Evolutionary conservation across 2,797 vertebrate genomes (phyloP).

Genomic region (Peromyscus nudipes): DNA sequence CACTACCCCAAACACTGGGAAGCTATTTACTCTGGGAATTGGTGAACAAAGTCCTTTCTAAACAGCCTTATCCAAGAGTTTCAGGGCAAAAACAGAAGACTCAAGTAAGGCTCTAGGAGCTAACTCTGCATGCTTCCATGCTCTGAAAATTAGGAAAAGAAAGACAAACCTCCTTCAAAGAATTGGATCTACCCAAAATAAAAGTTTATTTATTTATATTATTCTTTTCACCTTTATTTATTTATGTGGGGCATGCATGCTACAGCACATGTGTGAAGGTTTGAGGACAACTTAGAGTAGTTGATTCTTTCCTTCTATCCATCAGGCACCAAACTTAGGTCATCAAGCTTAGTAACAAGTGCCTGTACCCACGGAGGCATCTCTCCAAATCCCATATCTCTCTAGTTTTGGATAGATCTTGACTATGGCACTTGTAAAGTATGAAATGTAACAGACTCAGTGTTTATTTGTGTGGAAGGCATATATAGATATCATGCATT

Average conservation of each 20-base stretch:
- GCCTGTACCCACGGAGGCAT: background rate
- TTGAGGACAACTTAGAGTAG: background rate
- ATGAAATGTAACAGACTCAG: background rate
- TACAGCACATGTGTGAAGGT: background rate
- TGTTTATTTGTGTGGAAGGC: background rate
- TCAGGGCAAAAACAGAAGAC: slow-evolving; percentile 52
- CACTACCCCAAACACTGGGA: background rate
- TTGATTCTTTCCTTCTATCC: background rate
- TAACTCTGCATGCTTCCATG: background rate
- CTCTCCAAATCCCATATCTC: background rate
- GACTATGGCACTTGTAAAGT: background rate
- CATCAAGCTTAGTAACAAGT: background rate
- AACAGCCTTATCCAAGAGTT: slow-evolving; percentile 32
- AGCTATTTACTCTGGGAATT: slow-evolving; percentile 54
- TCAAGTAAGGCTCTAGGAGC: background rate
- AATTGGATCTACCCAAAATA: background rate
- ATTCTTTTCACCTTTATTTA: background rate
- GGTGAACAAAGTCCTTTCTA: slow-evolving; percentile 23
- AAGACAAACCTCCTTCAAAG: background rate
- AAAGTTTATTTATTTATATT: background rate
- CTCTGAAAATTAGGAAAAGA: background rate
- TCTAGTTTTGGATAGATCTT: background rate
- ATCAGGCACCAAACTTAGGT: background rate
- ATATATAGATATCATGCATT: background rate
- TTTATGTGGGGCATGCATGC: background rate